Evolutionary conservation across 2,797 vertebrate genomes (phyloP), one percentile per base, ranked within the genome.

Genomic region (Cyprinodon diabolis): DNA sequence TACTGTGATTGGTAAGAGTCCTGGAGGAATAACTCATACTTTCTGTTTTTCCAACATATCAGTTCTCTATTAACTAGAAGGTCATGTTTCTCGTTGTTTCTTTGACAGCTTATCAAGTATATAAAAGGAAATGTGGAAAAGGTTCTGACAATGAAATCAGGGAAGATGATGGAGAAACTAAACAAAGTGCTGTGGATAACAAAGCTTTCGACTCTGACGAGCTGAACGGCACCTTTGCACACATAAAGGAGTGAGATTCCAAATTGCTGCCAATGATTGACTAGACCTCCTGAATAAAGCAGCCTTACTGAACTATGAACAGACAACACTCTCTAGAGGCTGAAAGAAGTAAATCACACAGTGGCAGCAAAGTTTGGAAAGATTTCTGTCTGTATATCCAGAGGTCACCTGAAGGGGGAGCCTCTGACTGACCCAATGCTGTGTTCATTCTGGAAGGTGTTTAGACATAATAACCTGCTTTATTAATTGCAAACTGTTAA

Each of bases 1-100:
- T 1, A 72, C 93, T 52, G 88, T 99, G 69, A 94, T 67, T 95
- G 73, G 98, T 99, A 92, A 94, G 7, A 47, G 19, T 30, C 30
- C 1, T 30, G 30, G 1, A 30, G 30, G 30, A 30, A 30, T 30
- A 30, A 30, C 30, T 35, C 8, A 3, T 21, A 62, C 40, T 17
- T 21, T 30, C 30, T 58, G 30, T 30, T 62, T 62, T 13, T 21
- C 62, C 2, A 5, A 37, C 9, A 45, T 6, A n/a, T 55, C 4
- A 23, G 4, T 23, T 56, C 9, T 12, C 12, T 45, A n/a, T 47
- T 13, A 55, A 1, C 7, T 11, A 21, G 62, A 17, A 17, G 1
- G 5, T 5, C 49, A 15, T 4, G 1, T 14, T 47, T 65, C 21
- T 47, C 11, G 78, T 10, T 13, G 21, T 6, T 8, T 57, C 45